phyloP scores from a whole-genome alignment of 2,888 invertebrate genomes.

The Nasonia oneida region DNA sequence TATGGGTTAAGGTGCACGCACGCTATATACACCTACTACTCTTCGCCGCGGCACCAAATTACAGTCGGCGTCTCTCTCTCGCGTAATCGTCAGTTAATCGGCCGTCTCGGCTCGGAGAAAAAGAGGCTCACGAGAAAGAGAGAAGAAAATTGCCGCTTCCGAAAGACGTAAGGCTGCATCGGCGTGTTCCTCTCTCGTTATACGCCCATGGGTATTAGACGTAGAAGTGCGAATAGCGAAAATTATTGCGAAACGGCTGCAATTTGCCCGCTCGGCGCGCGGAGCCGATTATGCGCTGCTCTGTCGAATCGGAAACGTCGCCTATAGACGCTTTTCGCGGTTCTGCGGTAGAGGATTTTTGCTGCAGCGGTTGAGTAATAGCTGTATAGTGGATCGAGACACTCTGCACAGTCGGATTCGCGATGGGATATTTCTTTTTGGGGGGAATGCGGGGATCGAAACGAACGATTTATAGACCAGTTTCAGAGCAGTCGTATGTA shows the following conservation, averaged over 20 bases:
- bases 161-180: neutral
- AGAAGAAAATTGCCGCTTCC: constrained; percentile 34
- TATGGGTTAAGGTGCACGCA: constrained; percentile 37
- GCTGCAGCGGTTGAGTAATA: no score
- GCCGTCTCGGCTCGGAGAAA: neutral
- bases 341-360: no score
- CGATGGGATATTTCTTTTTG: no score
- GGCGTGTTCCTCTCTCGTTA: neutral
- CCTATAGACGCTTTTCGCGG: no score
- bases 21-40: neutral
- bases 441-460: neutral
- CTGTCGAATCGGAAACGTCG: no score
- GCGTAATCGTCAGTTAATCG: constrained; percentile 6
- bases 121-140: neutral
- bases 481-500: neutral
- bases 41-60: neutral
- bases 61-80: neutral
- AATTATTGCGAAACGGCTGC: constrained; percentile 13
- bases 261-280: neutral
- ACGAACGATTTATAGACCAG: neutral
- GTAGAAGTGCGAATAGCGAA: constrained; percentile 8
- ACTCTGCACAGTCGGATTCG: no score
- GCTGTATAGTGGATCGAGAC: no score
- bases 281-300: no score
- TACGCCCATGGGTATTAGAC: neutral